Conservation (phyloP, 1,140 invertebrate species). For the Conus betulinus region DNA sequence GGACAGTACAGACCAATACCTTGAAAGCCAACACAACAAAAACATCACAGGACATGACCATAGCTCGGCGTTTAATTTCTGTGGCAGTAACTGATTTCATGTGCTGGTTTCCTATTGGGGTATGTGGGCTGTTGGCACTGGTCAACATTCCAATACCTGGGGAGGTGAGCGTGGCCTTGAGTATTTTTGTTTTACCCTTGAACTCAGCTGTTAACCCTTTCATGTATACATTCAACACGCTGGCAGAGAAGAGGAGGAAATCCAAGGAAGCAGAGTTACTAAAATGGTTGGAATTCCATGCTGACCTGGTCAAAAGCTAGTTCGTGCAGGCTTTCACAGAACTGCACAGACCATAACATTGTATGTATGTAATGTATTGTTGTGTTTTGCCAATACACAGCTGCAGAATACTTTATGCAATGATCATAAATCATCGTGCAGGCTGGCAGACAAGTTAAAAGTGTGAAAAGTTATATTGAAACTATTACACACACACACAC, state of each 20-base stretch:
- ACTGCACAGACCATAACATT: too few species aligned
- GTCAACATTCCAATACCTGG: background rate
- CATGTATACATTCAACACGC: background rate
- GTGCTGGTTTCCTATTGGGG: conserved; percentile 8
- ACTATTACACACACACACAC: too few species aligned
- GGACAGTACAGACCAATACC: background rate
- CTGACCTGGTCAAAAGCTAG: too few species aligned
- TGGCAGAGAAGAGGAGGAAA: background rate
- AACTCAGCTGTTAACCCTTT: conserved; percentile 3
- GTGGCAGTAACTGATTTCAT: background rate
- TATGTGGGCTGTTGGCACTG: background rate
- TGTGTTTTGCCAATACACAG: too few species aligned
- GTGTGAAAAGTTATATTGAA: too few species aligned
- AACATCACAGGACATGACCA: background rate
- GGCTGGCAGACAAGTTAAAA: too few species aligned
- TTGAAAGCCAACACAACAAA: background rate
- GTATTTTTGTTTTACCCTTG: background rate
- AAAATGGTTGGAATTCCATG: background rate
- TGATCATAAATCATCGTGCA: too few species aligned
- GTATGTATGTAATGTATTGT: too few species aligned
- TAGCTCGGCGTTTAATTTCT: background rate
- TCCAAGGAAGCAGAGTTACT: background rate
- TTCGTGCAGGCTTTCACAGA: too few species aligned
- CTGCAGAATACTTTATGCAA: too few species aligned
- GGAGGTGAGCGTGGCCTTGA: background rate